Base-by-base conservation (phyloP, 2,113 vertebrate genomes). In the Rhegmatorhina hoffmannsi region DNA sequence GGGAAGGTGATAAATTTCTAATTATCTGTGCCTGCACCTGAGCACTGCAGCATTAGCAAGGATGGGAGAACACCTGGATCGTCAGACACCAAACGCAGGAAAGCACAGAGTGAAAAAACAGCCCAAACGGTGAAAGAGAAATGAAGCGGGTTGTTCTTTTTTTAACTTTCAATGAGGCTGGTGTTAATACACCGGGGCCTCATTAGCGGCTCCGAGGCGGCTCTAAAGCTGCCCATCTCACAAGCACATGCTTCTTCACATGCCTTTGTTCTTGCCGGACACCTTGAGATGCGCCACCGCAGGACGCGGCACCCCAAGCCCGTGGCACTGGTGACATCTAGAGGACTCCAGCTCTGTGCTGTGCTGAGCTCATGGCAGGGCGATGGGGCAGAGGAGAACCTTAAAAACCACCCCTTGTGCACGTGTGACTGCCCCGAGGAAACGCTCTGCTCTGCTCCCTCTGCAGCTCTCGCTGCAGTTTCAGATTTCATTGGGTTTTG, bases 281-380 rank as follows among this genome's bases (percentile, higher is more conserved):
- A 2, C 86, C 13, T 1, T 1, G 4, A 18, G 72, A 4, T 25
- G 84, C 0, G 31, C 13, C 8, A 0, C 17, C 15, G 90, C 92
- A 31, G 92, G 50, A 46, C 9, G 77, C n/a, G 89, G 9, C 47
- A n/a, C 55, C 74, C 21, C 78, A 86, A 79, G 89, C 7, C 87
- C 67, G 90, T 44, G 23, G 49, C 90, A 33, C 90, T 76, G 92
- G 92, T 91, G 95, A 96, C 96, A 96, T 92, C 95, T 96, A 96
- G 96, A 96, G 96, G 96, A 60, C 47, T 76, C 15, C 23, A 9
- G 75, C 63, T 67, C 1, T 2, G 5, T 2, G 20, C 68, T 1
- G 17, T 36, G 64, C 53, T 3, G 23, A 40, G 43, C 58, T 21
- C 8, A 4, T 9, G 60, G 12, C 40, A 3, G 49, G 2, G 44